phyloP scores from a whole-genome alignment of 2,888 invertebrate species.

The Andricus curvator region DNA sequence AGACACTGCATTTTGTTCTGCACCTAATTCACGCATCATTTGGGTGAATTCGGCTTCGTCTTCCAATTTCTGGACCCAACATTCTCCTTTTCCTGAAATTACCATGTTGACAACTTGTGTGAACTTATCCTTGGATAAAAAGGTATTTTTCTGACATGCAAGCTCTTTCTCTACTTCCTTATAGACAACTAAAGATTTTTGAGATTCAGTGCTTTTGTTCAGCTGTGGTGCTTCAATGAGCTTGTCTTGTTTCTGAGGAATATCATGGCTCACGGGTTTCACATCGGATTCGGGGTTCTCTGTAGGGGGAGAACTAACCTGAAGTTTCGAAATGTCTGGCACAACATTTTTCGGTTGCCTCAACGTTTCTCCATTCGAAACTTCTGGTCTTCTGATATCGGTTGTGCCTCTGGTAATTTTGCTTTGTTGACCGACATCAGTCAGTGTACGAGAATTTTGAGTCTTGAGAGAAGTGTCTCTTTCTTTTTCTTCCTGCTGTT shows the following conservation, averaged over 20 bases:
- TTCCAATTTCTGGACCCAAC: slow-evolving; percentile 61
- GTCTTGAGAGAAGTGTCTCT: not conserved
- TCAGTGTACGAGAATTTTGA: not conserved
- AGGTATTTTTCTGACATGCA: slow-evolving; percentile 45
- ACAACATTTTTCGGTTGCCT: not conserved
- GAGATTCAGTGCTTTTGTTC: not conserved
- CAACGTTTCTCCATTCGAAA: not conserved
- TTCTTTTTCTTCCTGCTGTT: not conserved
- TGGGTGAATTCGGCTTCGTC: slow-evolving; percentile 46
- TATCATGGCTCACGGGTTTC: not conserved
- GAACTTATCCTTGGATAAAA: slow-evolving; percentile 59
- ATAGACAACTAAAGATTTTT: not conserved
- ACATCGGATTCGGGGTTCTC: not conserved
- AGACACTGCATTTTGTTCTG: slow-evolving; percentile 9
- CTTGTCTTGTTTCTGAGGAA: not conserved
- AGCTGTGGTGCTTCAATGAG: not conserved
- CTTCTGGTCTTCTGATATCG: not conserved
- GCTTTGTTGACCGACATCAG: not conserved
- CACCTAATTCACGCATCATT: slow-evolving; percentile 55
- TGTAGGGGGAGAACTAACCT: not conserved
- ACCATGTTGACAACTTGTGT: slow-evolving; percentile 56
- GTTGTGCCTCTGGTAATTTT: not conserved
- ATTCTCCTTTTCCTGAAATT: slow-evolving; percentile 47
- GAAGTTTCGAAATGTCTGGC: not conserved
- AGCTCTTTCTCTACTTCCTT: slow-evolving; percentile 40